phyloP scores from a whole-genome alignment of 1,140 invertebrate genomes.

The Nixonia krombeini region DNA sequence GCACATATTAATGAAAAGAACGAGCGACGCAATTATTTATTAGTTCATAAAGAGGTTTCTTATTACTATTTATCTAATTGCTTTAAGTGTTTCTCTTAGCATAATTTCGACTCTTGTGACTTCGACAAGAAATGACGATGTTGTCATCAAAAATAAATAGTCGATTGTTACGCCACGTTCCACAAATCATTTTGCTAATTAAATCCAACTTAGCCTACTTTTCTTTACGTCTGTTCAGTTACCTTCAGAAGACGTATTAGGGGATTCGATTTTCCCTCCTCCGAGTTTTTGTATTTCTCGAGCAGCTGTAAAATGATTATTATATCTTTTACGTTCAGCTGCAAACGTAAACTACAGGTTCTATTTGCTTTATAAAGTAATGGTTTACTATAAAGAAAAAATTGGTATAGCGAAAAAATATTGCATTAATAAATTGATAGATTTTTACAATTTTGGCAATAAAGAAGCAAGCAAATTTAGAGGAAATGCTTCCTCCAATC shows the following conservation, averaged over 20 bases:
- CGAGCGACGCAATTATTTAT: too few species aligned
- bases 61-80: constrained; percentile 11
- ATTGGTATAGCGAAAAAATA: background rate
- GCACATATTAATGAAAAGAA: too few species aligned
- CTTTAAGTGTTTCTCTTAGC: constrained; percentile 1
- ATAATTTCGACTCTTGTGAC: background rate
- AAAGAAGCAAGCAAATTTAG: too few species aligned
- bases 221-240: constrained; percentile 13
- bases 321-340: background rate
- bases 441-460: too few species aligned
- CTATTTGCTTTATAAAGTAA: too few species aligned
- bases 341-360: too few species aligned
- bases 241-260: constrained; percentile 72
- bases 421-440: too few species aligned
- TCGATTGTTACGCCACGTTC: background rate
- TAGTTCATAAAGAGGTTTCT: background rate
- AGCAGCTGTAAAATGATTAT: constrained; percentile 72
- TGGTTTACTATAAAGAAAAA: background rate
- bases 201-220: background rate
- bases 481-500: too few species aligned
- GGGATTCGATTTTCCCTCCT: constrained; percentile 74
- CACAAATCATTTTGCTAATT: background rate
- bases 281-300: constrained; percentile 77
- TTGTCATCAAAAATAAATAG: constrained; percentile 20
- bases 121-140: background rate